phyloP scores from a whole-genome alignment of 2,797 vertebrate genomes.

The Gephyroberyx darwinii region DNA sequence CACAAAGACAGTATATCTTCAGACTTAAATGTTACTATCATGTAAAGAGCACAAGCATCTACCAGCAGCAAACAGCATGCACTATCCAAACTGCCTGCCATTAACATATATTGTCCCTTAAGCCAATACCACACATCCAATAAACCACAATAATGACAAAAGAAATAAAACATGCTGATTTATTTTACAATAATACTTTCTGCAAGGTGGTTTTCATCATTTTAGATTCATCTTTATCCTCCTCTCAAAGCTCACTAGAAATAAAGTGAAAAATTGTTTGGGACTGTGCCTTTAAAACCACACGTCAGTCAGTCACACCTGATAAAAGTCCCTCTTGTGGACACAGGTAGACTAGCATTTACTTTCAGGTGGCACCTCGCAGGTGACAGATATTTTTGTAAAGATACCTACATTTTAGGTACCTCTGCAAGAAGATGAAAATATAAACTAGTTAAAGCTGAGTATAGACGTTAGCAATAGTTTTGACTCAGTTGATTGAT shows the following conservation, averaged over 20 bases:
- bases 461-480: constrained; percentile 12
- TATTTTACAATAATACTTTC: background rate
- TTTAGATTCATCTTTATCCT: background rate
- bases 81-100: constrained; percentile 9
- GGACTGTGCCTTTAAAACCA: constrained; percentile 13
- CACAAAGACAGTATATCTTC: background rate
- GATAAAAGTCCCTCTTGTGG: constrained; percentile 78
- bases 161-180: background rate
- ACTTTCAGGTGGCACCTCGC: constrained; percentile 28
- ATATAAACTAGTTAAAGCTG: constrained; percentile 25
- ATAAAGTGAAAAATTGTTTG: constrained; percentile 10
- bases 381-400: background rate
- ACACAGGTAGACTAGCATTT: constrained; percentile 55
- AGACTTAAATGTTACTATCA: constrained; percentile 46
- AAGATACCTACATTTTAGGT: background rate
- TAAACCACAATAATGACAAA: constrained; percentile 1
- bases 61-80: constrained; percentile 30
- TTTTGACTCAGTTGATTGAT: constrained; percentile 41
- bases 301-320: constrained; percentile 5
- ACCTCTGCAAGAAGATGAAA: background rate
- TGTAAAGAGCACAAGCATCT: constrained; percentile 45
- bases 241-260: background rate
- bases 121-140: constrained; percentile 45
- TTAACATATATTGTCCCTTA: background rate
- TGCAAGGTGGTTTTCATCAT: background rate